phyloP scores from a whole-genome alignment of 2,797 vertebrate genomes.

The Poecilia gillii region DNA sequence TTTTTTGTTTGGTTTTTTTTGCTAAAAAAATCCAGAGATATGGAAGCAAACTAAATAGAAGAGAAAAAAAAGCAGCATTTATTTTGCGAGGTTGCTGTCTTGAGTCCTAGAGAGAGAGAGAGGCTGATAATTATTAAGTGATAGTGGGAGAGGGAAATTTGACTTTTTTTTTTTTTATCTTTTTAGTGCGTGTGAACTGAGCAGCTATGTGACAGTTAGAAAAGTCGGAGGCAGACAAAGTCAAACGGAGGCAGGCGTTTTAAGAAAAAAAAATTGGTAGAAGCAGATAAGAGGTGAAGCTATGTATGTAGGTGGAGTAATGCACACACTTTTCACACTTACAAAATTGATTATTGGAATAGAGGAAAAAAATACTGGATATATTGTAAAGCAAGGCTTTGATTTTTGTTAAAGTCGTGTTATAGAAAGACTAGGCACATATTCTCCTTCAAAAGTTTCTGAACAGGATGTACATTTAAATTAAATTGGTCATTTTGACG shows the following conservation, averaged over 20 bases:
- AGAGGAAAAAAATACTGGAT: constrained; percentile 20
- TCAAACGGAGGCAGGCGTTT: constrained; percentile 16
- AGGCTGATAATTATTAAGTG: constrained; percentile 21
- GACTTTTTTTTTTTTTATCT: neutral
- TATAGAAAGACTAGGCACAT: neutral
- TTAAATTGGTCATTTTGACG: neutral
- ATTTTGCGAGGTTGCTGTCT: neutral
- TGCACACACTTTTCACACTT: constrained; percentile 26
- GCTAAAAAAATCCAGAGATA: neutral
- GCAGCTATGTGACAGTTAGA: constrained; percentile 24
- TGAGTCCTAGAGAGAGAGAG: neutral
- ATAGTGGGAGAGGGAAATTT: constrained; percentile 13
- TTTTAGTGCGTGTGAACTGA: neutral
- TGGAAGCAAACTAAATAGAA: neutral
- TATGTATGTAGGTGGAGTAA: constrained; percentile 23
- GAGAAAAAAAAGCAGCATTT: neutral
- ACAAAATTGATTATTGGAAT: constrained; percentile 15
- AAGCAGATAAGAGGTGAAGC: constrained; percentile 29
- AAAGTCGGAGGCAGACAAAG: constrained; percentile 21
- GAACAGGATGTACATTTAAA: neutral
- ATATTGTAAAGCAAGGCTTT: neutral
- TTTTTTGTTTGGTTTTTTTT: no score
- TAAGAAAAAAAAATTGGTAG: constrained; percentile 20
- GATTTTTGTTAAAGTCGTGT: neutral
- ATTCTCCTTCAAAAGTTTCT: neutral